These are phyloP conservation scores for Mesorhabditis spiculigera DNA, from an alignment of 2,888 invertebrate species.

Conservation along the genomic window DNA sequence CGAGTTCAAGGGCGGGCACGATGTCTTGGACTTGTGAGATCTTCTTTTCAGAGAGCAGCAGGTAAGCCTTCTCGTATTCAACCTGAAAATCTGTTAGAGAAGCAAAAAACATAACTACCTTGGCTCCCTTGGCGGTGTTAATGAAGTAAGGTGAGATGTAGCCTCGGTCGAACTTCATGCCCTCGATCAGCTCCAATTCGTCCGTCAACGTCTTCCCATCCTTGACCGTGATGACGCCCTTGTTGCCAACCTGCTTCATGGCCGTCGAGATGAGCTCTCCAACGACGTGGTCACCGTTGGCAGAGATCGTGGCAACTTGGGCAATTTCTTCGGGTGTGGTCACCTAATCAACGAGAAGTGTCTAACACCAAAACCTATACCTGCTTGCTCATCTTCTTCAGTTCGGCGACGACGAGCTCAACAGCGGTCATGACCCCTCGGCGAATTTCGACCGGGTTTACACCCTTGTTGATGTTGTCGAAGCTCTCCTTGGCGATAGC, in stretches of 20 bases:
- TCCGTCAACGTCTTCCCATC: slow-evolving; percentile 95
- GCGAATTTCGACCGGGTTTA: slow-evolving; percentile 55
- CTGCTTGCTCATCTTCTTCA: slow-evolving; percentile 82
- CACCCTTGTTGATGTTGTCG: slow-evolving; percentile 79
- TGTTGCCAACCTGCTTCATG: slow-evolving; percentile 83
- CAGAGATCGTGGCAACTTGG: slow-evolving; percentile 95
- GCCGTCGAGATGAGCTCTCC: slow-evolving; percentile 92
- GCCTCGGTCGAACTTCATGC: slow-evolving; percentile 94
- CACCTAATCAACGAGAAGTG: slow-evolving; percentile 63
- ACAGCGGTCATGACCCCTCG: slow-evolving; percentile 88
- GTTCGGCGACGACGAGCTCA: slow-evolving; percentile 80
- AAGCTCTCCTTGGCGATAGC: slow-evolving; percentile 98
- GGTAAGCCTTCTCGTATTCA: slow-evolving; percentile 91
- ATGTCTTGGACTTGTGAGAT: slow-evolving; percentile 89
- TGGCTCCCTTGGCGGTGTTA: slow-evolving; percentile 82
- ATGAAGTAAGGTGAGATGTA: slow-evolving; percentile 99
- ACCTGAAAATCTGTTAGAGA: slow-evolving; percentile 66
- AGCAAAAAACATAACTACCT: slow-evolving; percentile 22
- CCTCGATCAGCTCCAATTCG: slow-evolving; percentile 85
- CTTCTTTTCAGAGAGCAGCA: slow-evolving; percentile 94
- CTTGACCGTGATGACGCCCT: slow-evolving; percentile 98
- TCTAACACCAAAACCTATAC: background rate
- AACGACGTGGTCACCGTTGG: slow-evolving; percentile 88
- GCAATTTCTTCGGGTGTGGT: slow-evolving; percentile 98
- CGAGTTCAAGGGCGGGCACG: slow-evolving; percentile 91